Percentiles rank a stretch among this genome's conserved stretches.
Conservation (phyloP, 2,113 vertebrate species). For the Lagopus leucura region DNA sequence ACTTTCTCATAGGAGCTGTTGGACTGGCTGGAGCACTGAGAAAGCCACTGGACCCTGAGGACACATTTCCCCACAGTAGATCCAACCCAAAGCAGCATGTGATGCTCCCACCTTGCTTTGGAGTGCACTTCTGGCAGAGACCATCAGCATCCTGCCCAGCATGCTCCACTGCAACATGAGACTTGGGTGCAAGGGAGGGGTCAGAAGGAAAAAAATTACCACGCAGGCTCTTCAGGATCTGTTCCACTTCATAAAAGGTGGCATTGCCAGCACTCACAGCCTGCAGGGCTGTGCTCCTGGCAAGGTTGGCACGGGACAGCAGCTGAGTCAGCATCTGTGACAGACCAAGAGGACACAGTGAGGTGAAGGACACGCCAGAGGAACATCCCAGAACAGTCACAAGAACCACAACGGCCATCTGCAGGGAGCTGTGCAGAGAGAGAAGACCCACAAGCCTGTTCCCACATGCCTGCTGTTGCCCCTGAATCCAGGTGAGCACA, state of each 20-base stretch:
- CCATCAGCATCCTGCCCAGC: not conserved
- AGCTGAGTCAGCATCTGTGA: constrained; percentile 80
- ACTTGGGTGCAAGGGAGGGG: not conserved
- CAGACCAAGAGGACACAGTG: not conserved
- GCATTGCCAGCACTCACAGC: constrained; percentile 80
- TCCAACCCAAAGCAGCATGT: not conserved
- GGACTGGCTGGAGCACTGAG: not conserved
- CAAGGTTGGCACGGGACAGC: constrained; percentile 81
- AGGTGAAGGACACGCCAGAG: rapidly evolving
- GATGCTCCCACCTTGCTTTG: not conserved
- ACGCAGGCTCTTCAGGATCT: constrained; percentile 83
- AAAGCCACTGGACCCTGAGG: not conserved
- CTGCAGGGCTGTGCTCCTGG: constrained; percentile 80
- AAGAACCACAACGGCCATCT: not conserved
- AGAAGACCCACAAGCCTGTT: not conserved
- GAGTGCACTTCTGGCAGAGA: too few relatives aligned
- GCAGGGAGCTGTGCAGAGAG: not conserved
- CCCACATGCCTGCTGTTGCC: not conserved
- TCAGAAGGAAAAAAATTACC: constrained; percentile 72
- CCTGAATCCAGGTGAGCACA: not conserved
- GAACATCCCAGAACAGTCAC: not conserved
- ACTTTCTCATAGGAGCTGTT: not conserved
- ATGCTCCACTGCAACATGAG: not conserved
- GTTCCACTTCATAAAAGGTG: constrained; percentile 84
- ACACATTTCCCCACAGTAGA: not conserved